These are phyloP conservation scores for Amazona guildingii DNA, from an alignment of 2,113 vertebrate species.

Conservation along the genomic window DNA sequence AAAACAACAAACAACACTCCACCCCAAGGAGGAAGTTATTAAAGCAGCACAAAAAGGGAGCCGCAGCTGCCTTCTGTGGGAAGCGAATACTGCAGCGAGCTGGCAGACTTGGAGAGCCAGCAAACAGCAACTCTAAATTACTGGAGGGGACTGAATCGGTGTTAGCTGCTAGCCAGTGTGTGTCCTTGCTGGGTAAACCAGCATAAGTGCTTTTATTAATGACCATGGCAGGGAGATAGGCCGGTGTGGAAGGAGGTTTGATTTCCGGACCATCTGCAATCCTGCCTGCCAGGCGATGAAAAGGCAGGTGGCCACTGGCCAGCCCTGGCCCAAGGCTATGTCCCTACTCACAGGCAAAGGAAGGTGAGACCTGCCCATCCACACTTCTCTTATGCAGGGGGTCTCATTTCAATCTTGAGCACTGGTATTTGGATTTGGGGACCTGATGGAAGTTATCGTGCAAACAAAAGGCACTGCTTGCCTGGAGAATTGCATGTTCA, in stretches of 20 bases:
- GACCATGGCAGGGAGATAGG: background rate
- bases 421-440: background rate
- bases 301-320: background rate
- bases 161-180: background rate
- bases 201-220: background rate
- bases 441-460: background rate
- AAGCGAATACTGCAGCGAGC: background rate
- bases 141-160: background rate
- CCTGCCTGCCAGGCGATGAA: background rate
- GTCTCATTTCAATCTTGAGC: background rate
- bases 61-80: background rate
- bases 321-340: background rate
- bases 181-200: background rate
- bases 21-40: background rate
- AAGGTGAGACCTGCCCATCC: background rate
- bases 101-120: background rate
- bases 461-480: background rate
- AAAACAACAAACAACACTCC: background rate
- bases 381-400: rapidly evolving
- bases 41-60: background rate
- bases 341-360: background rate
- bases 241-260: background rate
- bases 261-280: background rate
- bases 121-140: background rate
- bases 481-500: background rate